Evolutionary conservation across 2,888 invertebrate genomes (phyloP).

Genomic region (Leucoptera coffeella): DNA sequence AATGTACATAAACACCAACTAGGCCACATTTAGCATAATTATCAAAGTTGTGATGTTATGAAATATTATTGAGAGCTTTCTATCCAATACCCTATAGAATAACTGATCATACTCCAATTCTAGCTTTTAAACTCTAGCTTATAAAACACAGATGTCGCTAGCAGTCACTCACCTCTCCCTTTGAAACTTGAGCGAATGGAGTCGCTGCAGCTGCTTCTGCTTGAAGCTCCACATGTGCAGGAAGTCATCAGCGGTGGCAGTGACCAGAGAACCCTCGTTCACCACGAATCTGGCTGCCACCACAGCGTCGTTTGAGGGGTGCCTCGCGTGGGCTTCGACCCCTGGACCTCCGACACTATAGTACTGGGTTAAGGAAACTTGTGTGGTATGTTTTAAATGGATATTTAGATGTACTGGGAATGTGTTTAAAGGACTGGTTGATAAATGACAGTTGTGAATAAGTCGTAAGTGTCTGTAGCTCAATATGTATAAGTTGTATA

Average conservation of each 20-base stretch:
- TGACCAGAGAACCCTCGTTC: slow-evolving; percentile 95
- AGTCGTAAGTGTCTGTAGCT: too few species aligned
- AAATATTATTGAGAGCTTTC: too few species aligned
- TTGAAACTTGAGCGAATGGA: slow-evolving; percentile 96
- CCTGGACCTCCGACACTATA: slow-evolving; percentile 91
- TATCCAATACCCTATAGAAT: too few species aligned
- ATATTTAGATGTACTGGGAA: background rate
- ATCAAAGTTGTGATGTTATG: too few species aligned
- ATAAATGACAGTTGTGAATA: background rate
- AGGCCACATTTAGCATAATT: too few species aligned
- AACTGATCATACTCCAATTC: too few species aligned
- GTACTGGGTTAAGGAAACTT: slow-evolving; percentile 15
- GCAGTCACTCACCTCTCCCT: slow-evolving; percentile 78
- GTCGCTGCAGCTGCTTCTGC: slow-evolving; percentile 88
- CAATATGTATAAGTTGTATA: too few species aligned
- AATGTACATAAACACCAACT: too few species aligned
- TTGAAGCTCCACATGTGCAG: slow-evolving; percentile 97
- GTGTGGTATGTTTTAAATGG: background rate
- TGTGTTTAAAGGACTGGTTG: background rate
- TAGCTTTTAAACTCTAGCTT: too few species aligned
- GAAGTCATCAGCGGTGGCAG: slow-evolving; percentile 93
- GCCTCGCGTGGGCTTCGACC: slow-evolving; percentile 90
- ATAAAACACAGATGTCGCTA: too few species aligned
- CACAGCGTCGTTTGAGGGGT: slow-evolving; percentile 74
- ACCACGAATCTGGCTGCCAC: slow-evolving; percentile 89